Evolutionary conservation across 1,140 invertebrate species (phyloP).

Genomic region (Bilobella aurantiaca): DNA sequence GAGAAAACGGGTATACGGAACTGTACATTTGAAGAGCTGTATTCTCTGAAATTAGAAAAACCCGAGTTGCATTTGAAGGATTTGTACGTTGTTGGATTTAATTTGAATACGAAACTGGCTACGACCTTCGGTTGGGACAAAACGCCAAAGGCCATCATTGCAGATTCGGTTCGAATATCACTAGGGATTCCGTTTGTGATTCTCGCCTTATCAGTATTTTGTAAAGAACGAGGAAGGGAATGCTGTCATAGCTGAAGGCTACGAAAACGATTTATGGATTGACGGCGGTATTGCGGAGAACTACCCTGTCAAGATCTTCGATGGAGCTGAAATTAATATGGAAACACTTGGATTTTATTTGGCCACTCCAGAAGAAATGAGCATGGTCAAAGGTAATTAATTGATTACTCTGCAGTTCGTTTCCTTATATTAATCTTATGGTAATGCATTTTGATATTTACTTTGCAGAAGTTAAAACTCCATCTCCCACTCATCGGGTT

Average conservation of each 20-base stretch:
- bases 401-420: not conserved
- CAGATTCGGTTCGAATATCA: constrained; percentile 10
- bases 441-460: not conserved
- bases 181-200: constrained; percentile 12
- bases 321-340: not conserved
- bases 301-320: constrained; percentile 11
- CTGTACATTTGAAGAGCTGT: constrained; percentile 15
- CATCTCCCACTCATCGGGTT: not conserved
- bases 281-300: constrained; percentile 14
- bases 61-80: not conserved
- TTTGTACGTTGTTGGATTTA: constrained; percentile 11
- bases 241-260: not conserved
- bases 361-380: not conserved
- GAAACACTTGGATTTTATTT: constrained; percentile 13
- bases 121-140: constrained; percentile 3
- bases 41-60: not conserved
- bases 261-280: constrained; percentile 10
- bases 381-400: not conserved
- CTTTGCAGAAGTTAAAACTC: not conserved
- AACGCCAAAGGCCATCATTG: constrained; percentile 12
- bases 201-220: constrained; percentile 10
- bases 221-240: constrained; percentile 2
- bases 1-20: not conserved
- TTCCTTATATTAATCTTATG: not conserved
- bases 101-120: not conserved